Percentiles rank a stretch among this genome's conserved stretches.
Evolutionary conservation across 2,797 vertebrate genomes (phyloP).

Genomic region (Tinamus major): DNA sequence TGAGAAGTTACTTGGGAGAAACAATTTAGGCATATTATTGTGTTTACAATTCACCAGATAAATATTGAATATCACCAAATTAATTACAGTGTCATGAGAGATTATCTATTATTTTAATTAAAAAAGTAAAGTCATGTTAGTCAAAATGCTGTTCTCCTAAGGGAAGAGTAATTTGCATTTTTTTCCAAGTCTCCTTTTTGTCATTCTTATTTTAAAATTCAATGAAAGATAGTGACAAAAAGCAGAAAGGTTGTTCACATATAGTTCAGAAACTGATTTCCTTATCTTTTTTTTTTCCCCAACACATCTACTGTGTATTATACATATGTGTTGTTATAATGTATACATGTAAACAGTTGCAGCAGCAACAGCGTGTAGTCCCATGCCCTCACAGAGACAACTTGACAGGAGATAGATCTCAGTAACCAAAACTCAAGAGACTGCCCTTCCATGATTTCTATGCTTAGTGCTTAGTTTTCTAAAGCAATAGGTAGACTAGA

Average conservation of each 20-base stretch:
- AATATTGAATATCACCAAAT: background rate
- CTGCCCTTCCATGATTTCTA: background rate
- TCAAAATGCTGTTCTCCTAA: background rate
- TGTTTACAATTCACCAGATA: background rate
- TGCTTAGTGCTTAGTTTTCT: background rate
- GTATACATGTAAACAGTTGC: background rate
- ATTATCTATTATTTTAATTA: background rate
- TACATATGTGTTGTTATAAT: background rate
- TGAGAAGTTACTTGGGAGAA: background rate
- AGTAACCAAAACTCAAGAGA: rapidly evolving
- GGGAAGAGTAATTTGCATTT: background rate
- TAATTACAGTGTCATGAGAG: background rate
- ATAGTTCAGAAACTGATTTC: background rate
- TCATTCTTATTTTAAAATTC: background rate
- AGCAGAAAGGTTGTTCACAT: background rate
- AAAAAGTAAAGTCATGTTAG: background rate
- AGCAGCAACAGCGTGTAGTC: background rate
- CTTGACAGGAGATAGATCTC: background rate
- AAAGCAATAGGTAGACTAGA: background rate
- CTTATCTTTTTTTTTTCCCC: background rate
- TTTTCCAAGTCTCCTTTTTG: background rate
- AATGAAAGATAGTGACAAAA: background rate
- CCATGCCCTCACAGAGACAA: background rate
- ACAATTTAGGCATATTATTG: background rate
- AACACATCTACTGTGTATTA: background rate